Conservation (phyloP, 2,888 invertebrate species). For the Trypoxylon attenuatum region DNA sequence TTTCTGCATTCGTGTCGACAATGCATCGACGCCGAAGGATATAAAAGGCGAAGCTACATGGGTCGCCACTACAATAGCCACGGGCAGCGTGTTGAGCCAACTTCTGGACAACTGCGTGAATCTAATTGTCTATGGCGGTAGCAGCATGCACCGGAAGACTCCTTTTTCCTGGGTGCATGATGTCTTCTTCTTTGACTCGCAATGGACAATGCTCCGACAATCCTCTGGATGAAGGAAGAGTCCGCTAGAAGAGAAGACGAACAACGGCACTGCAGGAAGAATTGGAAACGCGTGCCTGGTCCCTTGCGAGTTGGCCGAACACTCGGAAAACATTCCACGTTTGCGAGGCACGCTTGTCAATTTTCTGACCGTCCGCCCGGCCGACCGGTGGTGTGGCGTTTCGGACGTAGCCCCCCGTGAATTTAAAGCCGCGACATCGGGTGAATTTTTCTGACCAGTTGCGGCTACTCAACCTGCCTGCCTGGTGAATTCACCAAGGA, state of each 20-base stretch:
- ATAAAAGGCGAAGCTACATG: constrained; percentile 18
- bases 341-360: constrained; percentile 24
- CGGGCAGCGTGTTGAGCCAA: constrained; percentile 60
- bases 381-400: constrained; percentile 17
- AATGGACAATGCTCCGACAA: constrained; percentile 14
- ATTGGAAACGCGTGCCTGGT: constrained; percentile 45
- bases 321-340: constrained; percentile 26
- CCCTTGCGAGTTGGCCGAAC: background rate
- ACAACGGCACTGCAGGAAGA: background rate
- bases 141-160: constrained; percentile 15
- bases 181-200: constrained; percentile 54
- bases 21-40: constrained; percentile 7
- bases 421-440: constrained; percentile 15
- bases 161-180: constrained; percentile 32
- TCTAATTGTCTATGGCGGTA: constrained; percentile 61
- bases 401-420: constrained; percentile 9
- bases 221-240: constrained; percentile 3
- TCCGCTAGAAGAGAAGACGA: background rate
- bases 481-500: constrained; percentile 10
- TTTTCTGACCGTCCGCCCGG: constrained; percentile 31
- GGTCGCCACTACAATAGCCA: constrained; percentile 40
- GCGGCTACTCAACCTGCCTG: background rate
- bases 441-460: constrained; percentile 4
- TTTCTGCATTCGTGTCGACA: constrained; percentile 15
- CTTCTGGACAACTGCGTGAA: constrained; percentile 62